Percentiles rank a stretch among this genome's conserved stretches.
Conservation (phyloP, 2,888 invertebrate genomes). For the Exephanes ischioxanthus region DNA sequence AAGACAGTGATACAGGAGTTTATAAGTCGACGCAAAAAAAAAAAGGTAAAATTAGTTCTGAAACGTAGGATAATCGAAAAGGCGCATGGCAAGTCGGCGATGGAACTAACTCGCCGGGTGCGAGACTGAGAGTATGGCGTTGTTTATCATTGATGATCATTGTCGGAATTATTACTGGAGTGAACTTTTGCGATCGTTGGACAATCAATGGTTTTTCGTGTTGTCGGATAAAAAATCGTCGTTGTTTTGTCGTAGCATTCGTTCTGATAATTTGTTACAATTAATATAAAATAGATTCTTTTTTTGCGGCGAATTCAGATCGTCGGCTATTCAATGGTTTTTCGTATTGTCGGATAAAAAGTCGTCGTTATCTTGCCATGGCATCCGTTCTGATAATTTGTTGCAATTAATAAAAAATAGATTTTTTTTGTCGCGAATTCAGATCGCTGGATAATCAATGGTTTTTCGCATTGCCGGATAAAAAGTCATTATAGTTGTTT, state of each 20-base stretch:
- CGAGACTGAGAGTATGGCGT: not conserved
- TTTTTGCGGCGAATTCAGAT: not conserved
- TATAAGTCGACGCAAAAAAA: not conserved
- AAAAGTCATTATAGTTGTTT: not conserved
- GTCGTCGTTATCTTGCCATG: not conserved
- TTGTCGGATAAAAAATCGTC: not conserved
- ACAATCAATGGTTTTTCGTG: not conserved
- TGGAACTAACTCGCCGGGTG: not conserved
- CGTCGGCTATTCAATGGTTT: not conserved
- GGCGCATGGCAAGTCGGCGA: not conserved
- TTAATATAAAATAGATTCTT: not conserved
- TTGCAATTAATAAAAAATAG: not conserved
- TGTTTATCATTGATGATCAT: slow-evolving; percentile 20
- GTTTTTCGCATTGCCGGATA: not conserved
- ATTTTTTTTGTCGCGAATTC: not conserved
- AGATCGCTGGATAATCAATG: not conserved
- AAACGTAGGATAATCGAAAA: not conserved
- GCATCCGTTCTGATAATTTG: not conserved
- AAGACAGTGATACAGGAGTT: slow-evolving; percentile 11
- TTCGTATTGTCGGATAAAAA: not conserved
- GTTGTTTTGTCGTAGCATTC: not conserved
- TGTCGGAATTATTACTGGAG: slow-evolving; percentile 26
- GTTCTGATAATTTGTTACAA: not conserved
- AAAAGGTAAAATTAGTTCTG: not conserved
- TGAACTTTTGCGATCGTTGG: slow-evolving; percentile 6